Evolutionary conservation across 2,113 vertebrate genomes (phyloP), one percentile per base, ranked within the genome.

Genomic region (Oreochromis niloticus): DNA sequence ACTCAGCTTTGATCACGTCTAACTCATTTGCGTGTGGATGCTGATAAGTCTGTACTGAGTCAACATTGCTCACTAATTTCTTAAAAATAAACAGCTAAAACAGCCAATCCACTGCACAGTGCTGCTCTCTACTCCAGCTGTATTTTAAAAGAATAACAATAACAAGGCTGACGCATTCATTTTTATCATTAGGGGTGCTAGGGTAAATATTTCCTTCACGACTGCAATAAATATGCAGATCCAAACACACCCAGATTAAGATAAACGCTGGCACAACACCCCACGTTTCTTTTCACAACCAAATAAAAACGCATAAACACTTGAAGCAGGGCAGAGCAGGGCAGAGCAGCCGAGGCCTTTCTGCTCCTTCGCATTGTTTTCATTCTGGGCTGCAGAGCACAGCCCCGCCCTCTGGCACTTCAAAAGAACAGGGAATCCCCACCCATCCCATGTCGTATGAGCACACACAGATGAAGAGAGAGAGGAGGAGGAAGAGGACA

Each of bases 361-460:
- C 57, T 80, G 41, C 83, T 79, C 14, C 80, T 73, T 54, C 57
- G n/a, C 87, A 66, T 80, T 68, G 92, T 92, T 90, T 92, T 52
- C 32, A 32, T 56, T 85, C 73, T n/a, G 22, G 4, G 32, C 68
- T 46, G 68, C 34, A 1, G 68, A 80, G 68, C 1, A 5, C 32
- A 63, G 86, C 80, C n/a, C 85, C 1, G 4, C 90, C 85, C 82
- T 88, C 80, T 54, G 63, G 71, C 87, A 85, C 88, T 59, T 61
- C 73, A 63, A 57, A 85, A 50, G 39, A 27, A 16, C 81, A 10
- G n/a, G 30, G 48, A 89, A 39, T 50, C 71, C 73, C 68, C 81
- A 79, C 85, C 84, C 85, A 68, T 14, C 17, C 43, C 16, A 11
- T 24, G 78, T 83, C 80, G 84, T 4, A 39, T 6, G 4, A 80